A percentile compares a stretch with the other conserved stretches of the same genome.
Conservation (phyloP, 2,113 vertebrate species). For the Myrmophylax atrothorax region DNA sequence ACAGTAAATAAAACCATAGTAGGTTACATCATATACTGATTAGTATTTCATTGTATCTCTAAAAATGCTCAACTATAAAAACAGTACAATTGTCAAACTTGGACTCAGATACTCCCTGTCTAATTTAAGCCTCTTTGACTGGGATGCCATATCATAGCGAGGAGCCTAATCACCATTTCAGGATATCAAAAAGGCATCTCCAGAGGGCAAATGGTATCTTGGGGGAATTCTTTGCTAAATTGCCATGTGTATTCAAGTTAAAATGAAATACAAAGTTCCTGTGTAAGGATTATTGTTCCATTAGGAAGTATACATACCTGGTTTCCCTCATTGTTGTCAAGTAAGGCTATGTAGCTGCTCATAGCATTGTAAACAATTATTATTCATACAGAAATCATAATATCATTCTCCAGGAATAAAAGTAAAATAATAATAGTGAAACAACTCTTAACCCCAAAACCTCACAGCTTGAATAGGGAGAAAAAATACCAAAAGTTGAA, state of each 20-base stretch:
- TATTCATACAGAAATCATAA: background rate
- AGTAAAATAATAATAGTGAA: background rate
- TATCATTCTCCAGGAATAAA: background rate
- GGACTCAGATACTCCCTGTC: background rate
- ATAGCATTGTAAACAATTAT: background rate
- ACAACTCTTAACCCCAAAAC: background rate
- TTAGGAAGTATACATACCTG: background rate
- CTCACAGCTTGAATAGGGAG: background rate
- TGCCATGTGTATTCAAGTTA: background rate
- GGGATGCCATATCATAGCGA: background rate
- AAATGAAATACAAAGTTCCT: background rate
- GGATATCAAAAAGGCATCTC: background rate
- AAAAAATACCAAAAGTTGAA: background rate
- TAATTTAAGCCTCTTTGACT: background rate
- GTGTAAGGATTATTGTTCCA: background rate
- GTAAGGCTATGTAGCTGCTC: background rate
- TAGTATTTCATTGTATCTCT: constrained; percentile 44
- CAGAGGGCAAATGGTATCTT: background rate
- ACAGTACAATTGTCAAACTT: background rate
- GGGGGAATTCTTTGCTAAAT: background rate
- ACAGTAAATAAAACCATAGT: constrained; percentile 34
- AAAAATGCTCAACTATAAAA: background rate
- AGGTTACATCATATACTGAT: constrained; percentile 17
- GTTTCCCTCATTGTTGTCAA: background rate
- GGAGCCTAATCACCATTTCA: background rate